Evolutionary conservation across 1,140 invertebrate genomes (phyloP), one percentile per base, ranked within the genome.

Genomic region (Scaptomyza pallida): DNA sequence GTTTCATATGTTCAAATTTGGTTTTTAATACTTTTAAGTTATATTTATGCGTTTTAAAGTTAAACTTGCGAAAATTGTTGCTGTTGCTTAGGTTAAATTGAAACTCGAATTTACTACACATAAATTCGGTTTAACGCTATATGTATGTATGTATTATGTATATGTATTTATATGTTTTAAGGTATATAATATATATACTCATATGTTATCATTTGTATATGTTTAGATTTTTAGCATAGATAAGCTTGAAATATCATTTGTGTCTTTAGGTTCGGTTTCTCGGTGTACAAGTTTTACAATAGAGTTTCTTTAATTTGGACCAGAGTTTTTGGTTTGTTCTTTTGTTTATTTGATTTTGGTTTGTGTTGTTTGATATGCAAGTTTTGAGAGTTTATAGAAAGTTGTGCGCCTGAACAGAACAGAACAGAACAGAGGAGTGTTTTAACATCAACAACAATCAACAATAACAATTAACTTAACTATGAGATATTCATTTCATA

Each of bases 121-220:
- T 86, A 86, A 86, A 86, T 86, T 86, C 81, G 81, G 81, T 86
- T 85, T 85, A 85, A 85, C 77, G 72, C 67, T 83, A 83, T 47
- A 85, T 56, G 62, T 80, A 67, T 83, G 57, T 78, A 35, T 69
- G 21, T 65, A 67, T 71, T 54, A 21, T 40, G 50, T 37, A 19
- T 45, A 60, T 69, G 10, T 67, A 54, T 41, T 35, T 44, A 45
- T 45, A 26, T 54, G 48, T 21, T 10, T 26, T 13, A 19, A 35
- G 12, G 33, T 37, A 12, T 52, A 51, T 40, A 50, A 21, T 56
- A 30, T 44, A 51, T 63, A 47, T 45, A 47, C 50, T 37, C 50
- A 52, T 52, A 52, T 64, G 16, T 69, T 51, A 17, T 62, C 51
- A 33, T 41, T n/a, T 48, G 35, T 23, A 44, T 55, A 47, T 26